Percentiles rank a stretch among this genome's conserved stretches.
Evolutionary conservation across 2,888 invertebrate species (phyloP).

Genomic region (Nowickia ferox): DNA sequence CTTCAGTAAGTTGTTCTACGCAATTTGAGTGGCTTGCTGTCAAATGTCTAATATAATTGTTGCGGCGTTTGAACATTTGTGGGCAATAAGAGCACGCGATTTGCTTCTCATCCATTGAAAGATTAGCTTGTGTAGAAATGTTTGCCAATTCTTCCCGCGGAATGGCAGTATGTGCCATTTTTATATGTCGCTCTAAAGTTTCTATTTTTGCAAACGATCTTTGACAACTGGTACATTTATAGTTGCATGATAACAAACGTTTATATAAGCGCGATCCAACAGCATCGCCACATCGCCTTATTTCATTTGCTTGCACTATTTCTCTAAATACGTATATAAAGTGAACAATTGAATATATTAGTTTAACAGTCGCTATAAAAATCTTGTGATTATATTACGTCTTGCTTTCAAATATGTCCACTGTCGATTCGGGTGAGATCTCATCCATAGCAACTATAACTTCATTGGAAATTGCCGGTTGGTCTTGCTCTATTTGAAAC

Average conservation of each 20-base stretch:
- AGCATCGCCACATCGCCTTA: constrained; percentile 53
- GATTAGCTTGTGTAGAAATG: constrained; percentile 44
- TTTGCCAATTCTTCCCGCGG: constrained; percentile 67
- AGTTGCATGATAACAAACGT: constrained; percentile 63
- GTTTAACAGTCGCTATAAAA: neutral
- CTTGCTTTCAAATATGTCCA: constrained; percentile 19
- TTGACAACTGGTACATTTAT: constrained; percentile 76
- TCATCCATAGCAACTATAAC: constrained; percentile 35
- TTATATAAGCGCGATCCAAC: constrained; percentile 75
- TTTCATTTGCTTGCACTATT: neutral
- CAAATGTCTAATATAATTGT: constrained; percentile 85
- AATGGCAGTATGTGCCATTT: constrained; percentile 74
- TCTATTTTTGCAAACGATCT: constrained; percentile 77
- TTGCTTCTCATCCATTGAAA: constrained; percentile 57
- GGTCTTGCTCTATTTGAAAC: constrained; percentile 40
- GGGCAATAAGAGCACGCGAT: constrained; percentile 78
- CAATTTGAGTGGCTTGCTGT: constrained; percentile 77
- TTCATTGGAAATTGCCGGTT: neutral
- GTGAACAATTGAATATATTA: neutral
- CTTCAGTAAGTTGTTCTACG: constrained; percentile 79
- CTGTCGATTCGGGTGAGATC: neutral
- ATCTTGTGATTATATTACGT: constrained; percentile 5
- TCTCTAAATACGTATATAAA: constrained; percentile 31
- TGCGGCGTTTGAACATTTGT: constrained; percentile 84
- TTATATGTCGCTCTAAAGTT: constrained; percentile 76